Evolutionary conservation across 2,113 vertebrate species (phyloP).

Genomic region (Ondatra zibethicus): DNA sequence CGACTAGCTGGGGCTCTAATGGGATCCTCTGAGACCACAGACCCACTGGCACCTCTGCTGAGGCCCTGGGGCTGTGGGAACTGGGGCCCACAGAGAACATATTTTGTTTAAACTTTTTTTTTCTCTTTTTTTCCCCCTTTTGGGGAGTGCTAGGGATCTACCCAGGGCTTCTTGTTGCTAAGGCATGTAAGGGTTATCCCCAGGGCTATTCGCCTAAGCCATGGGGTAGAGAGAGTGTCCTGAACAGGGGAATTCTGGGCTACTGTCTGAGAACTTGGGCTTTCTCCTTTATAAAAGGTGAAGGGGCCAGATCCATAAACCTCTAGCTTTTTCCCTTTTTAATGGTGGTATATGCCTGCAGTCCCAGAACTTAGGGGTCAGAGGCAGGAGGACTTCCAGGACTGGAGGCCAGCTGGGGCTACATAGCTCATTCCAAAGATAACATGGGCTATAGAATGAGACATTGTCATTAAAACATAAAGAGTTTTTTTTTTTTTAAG

Average conservation of each 20-base stretch:
- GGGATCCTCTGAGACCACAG: background rate
- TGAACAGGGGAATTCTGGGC: background rate
- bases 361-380: background rate
- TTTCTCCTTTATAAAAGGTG: background rate
- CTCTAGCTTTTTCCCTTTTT: background rate
- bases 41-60: background rate
- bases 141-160: background rate
- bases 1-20: background rate
- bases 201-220: background rate
- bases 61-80: constrained; percentile 46
- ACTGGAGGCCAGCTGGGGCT: background rate
- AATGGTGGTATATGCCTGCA: background rate
- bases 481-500: no score
- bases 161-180: background rate
- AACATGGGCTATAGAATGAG: background rate
- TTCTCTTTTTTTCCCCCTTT: background rate
- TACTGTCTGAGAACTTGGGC: background rate
- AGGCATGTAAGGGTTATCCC: background rate
- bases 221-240: background rate
- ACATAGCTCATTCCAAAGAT: background rate
- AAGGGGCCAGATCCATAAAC: background rate
- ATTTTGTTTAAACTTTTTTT: no score
- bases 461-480: background rate
- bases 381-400: background rate
- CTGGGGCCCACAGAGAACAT: background rate